These are phyloP conservation scores for Psittacula echo DNA, from an alignment of 2,797 vertebrate genomes.

Conservation along the genomic window DNA sequence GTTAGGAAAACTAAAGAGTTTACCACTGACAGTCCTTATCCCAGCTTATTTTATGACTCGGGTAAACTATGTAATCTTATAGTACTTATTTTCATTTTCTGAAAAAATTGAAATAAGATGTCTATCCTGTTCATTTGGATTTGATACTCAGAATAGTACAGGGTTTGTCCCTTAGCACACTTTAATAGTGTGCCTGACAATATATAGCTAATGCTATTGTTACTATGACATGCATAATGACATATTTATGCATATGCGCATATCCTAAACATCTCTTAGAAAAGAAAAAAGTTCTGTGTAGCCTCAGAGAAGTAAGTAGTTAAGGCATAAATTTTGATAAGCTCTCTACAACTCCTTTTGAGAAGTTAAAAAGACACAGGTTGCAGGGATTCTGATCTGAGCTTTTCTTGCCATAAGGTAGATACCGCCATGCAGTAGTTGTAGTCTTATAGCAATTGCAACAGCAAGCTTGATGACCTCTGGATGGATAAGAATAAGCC, in stretches of 20 bases:
- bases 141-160: background rate
- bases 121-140: background rate
- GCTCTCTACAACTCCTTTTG: background rate
- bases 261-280: background rate
- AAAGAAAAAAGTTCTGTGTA: background rate
- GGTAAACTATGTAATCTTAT: background rate
- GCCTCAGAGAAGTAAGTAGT: background rate
- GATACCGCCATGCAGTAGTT: background rate
- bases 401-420: background rate
- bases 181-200: background rate
- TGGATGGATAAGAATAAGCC: background rate
- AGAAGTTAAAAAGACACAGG: background rate
- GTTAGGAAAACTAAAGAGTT: background rate
- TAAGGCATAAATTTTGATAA: background rate
- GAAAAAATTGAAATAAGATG: background rate
- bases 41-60: background rate
- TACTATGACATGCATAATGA: background rate
- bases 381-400: background rate
- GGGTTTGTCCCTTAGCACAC: fast-evolving
- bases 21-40: background rate
- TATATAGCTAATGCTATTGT: background rate
- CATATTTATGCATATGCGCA: background rate
- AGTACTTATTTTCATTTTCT: background rate
- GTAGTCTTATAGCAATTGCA: fast-evolving
- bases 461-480: background rate